Evolutionary conservation across 1,140 invertebrate species (phyloP).

Genomic region (Hirudo medicinalis): DNA sequence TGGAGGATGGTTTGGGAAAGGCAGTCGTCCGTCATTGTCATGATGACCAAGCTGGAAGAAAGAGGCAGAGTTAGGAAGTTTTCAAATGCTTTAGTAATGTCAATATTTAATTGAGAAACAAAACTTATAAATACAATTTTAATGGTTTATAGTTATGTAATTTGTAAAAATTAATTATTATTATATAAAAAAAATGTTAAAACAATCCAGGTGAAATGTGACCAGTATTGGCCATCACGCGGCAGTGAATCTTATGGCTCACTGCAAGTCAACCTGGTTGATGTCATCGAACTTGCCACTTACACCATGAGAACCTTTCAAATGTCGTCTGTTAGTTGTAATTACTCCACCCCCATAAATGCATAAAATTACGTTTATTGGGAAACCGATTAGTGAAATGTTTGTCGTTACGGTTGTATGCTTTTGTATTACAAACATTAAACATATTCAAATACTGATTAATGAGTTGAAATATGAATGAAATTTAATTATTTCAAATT

Average conservation of each 20-base stretch:
- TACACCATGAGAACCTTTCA: constrained; percentile 88
- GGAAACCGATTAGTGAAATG: too few species aligned
- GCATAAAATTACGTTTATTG: too few species aligned
- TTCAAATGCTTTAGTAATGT: background rate
- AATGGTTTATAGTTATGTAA: background rate
- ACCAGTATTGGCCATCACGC: constrained; percentile 88
- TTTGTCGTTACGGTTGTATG: background rate
- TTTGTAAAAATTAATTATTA: background rate
- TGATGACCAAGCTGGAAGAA: constrained; percentile 45
- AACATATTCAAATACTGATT: background rate
- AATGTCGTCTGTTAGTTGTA: constrained; percentile 2
- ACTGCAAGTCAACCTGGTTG: constrained; percentile 67
- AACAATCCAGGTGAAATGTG: constrained; percentile 14
- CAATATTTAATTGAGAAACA: background rate
- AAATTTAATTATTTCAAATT: background rate
- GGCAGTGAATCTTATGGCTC: constrained; percentile 85
- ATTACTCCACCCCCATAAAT: too few species aligned
- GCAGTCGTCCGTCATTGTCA: constrained; percentile 36
- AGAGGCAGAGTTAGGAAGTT: constrained; percentile 32
- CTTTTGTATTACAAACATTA: background rate
- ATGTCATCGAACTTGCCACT: constrained; percentile 87
- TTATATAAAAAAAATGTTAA: background rate
- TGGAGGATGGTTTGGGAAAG: constrained; percentile 43
- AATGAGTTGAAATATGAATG: background rate
- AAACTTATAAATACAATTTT: background rate